These are phyloP conservation scores for Triplophysa tibetana DNA, from an alignment of 2,113 vertebrate genomes.

Conservation along the genomic window DNA sequence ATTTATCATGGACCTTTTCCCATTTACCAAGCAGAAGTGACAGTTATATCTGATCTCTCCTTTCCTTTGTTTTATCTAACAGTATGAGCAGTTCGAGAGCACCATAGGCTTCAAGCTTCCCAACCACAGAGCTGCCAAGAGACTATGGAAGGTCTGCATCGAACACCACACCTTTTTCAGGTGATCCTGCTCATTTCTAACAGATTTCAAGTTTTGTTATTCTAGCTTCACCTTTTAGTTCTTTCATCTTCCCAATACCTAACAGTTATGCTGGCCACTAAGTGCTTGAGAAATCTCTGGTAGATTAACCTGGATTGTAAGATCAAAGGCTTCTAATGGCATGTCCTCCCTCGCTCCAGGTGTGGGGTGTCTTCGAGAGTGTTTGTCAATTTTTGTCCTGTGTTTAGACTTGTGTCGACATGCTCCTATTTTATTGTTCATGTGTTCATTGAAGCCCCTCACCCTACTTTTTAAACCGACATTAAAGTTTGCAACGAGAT, in stretches of 20 bases:
- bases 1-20: background rate
- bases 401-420: slow-evolving; percentile 1
- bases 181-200: slow-evolving; percentile 65
- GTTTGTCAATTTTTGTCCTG: slow-evolving; percentile 1
- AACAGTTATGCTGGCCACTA: background rate
- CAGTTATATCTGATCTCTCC: background rate
- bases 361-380: background rate
- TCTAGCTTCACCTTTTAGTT: background rate
- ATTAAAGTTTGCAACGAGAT: no score
- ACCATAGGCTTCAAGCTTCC: slow-evolving; percentile 98
- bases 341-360: background rate
- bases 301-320: slow-evolving; percentile 11
- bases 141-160: slow-evolving; percentile 99
- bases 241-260: background rate
- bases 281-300: background rate
- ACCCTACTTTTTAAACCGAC: no score
- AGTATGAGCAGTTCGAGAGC: slow-evolving; percentile 99
- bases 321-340: background rate
- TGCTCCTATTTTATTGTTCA: background rate
- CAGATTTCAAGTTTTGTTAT: background rate
- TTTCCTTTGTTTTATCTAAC: slow-evolving; percentile 16
- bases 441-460: background rate
- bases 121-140: slow-evolving; percentile 95
- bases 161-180: slow-evolving; percentile 99
- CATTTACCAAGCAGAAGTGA: background rate